Conservation (phyloP, 2,888 invertebrate species). For the Hofmannophila pseudospretella region DNA sequence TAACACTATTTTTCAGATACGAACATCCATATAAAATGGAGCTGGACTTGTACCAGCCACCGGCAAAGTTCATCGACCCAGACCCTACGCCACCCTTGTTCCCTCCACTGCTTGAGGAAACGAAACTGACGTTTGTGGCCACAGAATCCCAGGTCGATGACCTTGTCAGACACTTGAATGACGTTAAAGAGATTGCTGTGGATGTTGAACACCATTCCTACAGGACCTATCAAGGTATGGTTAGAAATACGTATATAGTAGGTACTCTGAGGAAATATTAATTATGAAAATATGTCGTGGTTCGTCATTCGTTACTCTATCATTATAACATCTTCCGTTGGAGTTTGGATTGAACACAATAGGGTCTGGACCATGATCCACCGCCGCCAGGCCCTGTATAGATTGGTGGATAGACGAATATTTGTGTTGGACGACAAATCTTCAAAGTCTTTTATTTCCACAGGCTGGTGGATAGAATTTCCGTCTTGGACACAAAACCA, state of each 20-base stretch:
- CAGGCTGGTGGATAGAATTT: too few relatives aligned
- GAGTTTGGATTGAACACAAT: too few relatives aligned
- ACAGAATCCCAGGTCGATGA: constrained; percentile 80
- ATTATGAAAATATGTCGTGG: too few relatives aligned
- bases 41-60: constrained; percentile 83
- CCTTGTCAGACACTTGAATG: constrained; percentile 81
- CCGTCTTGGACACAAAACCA: too few relatives aligned
- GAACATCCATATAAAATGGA: constrained; percentile 94
- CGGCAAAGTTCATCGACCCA: constrained; percentile 65
- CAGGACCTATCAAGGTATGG: constrained; percentile 90
- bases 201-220: constrained; percentile 97
- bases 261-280: too few relatives aligned
- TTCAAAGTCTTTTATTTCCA: too few relatives aligned
- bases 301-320: too few relatives aligned
- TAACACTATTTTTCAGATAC: constrained; percentile 82
- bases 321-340: too few relatives aligned
- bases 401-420: too few relatives aligned
- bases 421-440: too few relatives aligned
- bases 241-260: neutral
- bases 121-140: constrained; percentile 83
- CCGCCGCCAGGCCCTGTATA: too few relatives aligned
- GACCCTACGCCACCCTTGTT: constrained; percentile 50
- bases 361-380: too few relatives aligned
- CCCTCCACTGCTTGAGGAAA: constrained; percentile 74
- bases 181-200: constrained; percentile 87